These are phyloP conservation scores for Cephalotes varians DNA, from an alignment of 2,888 invertebrate species.

Conservation along the genomic window DNA sequence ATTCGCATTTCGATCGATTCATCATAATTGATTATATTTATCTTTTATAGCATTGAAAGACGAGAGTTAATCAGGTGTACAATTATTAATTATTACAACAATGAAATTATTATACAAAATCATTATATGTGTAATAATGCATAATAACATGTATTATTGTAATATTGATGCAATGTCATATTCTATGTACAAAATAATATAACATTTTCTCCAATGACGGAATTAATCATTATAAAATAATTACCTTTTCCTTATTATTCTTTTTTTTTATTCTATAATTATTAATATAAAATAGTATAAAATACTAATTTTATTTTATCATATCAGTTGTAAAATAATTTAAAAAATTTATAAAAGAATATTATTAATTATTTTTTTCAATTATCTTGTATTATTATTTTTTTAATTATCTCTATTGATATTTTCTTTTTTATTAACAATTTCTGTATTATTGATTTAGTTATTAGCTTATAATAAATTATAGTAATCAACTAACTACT, in stretches of 20 bases:
- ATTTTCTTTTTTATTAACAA: neutral
- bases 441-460: neutral
- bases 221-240: constrained; percentile 26
- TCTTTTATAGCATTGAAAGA: neutral
- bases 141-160: constrained; percentile 10
- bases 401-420: too few species aligned
- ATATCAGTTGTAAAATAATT: neutral
- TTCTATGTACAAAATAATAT: neutral
- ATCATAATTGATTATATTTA: constrained; percentile 19
- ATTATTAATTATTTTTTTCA: neutral
- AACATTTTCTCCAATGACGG: neutral
- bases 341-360: neutral
- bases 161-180: neutral
- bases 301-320: neutral
- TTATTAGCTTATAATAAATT: neutral
- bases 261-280: constrained; percentile 17
- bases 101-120: neutral
- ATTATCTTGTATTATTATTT: neutral
- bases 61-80: constrained; percentile 30
- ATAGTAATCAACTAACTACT: neutral
- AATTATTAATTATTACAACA: constrained; percentile 29
- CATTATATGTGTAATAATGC: constrained; percentile 13
- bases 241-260: neutral
- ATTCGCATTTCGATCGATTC: neutral
- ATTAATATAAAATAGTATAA: neutral